phyloP scores from a whole-genome alignment of 2,113 vertebrate genomes.

The Zosterops japonicus region DNA sequence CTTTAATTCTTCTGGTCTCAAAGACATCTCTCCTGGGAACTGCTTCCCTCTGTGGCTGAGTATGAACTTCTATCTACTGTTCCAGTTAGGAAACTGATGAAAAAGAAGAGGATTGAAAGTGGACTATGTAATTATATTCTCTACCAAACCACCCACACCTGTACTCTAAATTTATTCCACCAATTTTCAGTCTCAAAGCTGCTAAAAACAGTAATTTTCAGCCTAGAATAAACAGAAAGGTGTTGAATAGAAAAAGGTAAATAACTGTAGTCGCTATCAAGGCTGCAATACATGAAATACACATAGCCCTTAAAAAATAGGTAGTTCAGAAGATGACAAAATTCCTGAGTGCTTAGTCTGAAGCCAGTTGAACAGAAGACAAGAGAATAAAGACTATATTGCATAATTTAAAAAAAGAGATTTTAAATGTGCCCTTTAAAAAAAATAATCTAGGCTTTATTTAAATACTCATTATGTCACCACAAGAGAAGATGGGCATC shows the following conservation, averaged over 20 bases:
- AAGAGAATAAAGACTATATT: not conserved
- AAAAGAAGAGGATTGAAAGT: not conserved
- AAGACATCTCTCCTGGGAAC: not conserved
- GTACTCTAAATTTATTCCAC: slow-evolving; percentile 27
- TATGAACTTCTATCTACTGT: not conserved
- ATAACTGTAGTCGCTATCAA: slow-evolving; percentile 11
- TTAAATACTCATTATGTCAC: not conserved
- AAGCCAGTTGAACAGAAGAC: not conserved
- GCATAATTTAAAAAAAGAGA: not conserved
- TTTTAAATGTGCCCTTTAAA: not conserved
- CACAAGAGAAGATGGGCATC: not conserved
- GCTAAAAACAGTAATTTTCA: slow-evolving; percentile 54
- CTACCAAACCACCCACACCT: slow-evolving; percentile 41
- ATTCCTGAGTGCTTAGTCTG: not conserved
- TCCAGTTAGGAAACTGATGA: not conserved
- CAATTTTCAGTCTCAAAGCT: not conserved
- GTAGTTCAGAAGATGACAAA: not conserved
- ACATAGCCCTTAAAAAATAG: not conserved
- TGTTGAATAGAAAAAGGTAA: slow-evolving; percentile 22
- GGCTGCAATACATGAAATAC: not conserved
- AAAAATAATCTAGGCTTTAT: not conserved
- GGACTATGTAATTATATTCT: slow-evolving; percentile 29
- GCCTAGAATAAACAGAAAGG: slow-evolving; percentile 37
- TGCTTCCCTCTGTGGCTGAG: not conserved
- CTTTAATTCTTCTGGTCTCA: not conserved